Evolutionary conservation across 2,888 invertebrate species (phyloP), one percentile per base, ranked within the genome.

Genomic region (Rhodophaea formosa): DNA sequence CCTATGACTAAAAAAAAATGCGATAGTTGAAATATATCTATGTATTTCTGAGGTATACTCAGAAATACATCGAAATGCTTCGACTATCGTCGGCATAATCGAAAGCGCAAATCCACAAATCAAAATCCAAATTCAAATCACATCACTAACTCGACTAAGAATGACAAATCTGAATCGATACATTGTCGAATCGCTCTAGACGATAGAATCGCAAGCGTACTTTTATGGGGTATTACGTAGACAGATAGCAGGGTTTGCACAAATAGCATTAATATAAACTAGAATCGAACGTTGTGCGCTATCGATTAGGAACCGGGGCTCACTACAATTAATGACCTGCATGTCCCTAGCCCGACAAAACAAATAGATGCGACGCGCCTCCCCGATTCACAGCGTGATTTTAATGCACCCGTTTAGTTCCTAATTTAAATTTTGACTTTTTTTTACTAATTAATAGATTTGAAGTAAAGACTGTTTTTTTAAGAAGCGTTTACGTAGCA

Each of bases 281-380:
- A 84, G 89, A 90, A 89, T 90, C 88, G 89, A 89, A 88, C 88
- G 86, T 82, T 79, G 85, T 80, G 80, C 82, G 79, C 86, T 90
- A 91, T 91, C 90, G 90, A 91, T 91, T 91, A 90, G 90, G 79
- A 87, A 80, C 82, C 76, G 83, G 86, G 88, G 88, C 86, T 88
- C 88, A 88, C 89, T 86, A 89, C 90, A 91, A 91, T 91, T 91
- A 91, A 91, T 91, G 90, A 90, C 90, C 88, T 90, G 90, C 86
- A 89, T 90, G 90, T 88, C 89, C 86, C 86, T 84, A 80, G 84
- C 83, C 79, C 86, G 87, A 86, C 90, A 88, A 89, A 91, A 91
- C 90, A 91, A 91, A 91, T 89, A 90, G 88, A 88, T 81, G 86
- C 77, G 76, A 78, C 79, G 82, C 82, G 86, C 86, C 86, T 82